Conservation (phyloP, 2,797 vertebrate genomes). For the Pantherophis alleghaniensis region DNA sequence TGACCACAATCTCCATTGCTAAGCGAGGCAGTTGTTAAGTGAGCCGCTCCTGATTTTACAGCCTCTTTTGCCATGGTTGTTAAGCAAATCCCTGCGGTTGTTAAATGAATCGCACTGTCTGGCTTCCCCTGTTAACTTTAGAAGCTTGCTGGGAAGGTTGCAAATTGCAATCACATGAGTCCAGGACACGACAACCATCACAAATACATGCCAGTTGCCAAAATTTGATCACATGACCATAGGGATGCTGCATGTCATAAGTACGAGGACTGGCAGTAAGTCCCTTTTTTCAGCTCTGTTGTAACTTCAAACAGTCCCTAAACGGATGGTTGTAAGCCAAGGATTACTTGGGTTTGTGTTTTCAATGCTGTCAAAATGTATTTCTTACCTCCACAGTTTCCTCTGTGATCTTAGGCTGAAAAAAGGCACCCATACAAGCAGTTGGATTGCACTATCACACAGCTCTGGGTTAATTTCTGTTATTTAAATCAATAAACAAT, state of each 20-base stretch:
- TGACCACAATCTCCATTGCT: not conserved
- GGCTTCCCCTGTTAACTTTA: too few species aligned
- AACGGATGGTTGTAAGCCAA: not conserved
- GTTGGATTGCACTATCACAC: not conserved
- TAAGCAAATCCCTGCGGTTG: not conserved
- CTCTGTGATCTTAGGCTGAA: not conserved
- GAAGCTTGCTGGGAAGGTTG: too few species aligned
- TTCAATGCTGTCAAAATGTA: not conserved
- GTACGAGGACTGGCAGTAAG: not conserved
- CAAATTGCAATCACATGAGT: too few species aligned
- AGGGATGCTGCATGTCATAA: not conserved
- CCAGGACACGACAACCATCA: too few species aligned
- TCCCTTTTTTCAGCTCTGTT: not conserved
- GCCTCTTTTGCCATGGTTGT: not conserved
- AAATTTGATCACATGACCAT: too few species aligned
- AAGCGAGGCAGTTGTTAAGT: not conserved
- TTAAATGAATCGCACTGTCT: not conserved
- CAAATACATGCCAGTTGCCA: too few species aligned
- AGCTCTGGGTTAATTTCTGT: not conserved
- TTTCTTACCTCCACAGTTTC: not conserved
- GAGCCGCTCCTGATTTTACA: not conserved
- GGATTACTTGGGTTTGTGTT: not conserved
- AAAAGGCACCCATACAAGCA: not conserved
- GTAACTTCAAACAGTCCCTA: not conserved
- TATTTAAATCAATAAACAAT: not conserved